Evolutionary conservation across 2,888 invertebrate genomes (phyloP), one percentile per base, ranked within the genome.

Genomic region (Cataglyphis rosenhaueri): DNA sequence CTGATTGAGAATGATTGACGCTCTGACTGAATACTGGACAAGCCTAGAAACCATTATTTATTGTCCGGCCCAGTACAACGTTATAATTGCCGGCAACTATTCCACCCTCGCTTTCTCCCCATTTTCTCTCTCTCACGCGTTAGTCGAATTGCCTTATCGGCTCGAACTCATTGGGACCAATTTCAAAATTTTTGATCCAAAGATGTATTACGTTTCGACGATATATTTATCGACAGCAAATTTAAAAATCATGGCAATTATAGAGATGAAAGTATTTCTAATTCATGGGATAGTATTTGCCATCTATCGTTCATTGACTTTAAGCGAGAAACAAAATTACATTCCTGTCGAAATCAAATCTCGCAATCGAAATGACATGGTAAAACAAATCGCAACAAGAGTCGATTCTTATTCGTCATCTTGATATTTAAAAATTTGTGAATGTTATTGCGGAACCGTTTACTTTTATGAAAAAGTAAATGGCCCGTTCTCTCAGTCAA

Each of bases 1-100:
- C 92, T 94, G 94, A 94, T 94, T 92, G 93, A 93, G 91, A 90
- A 92, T 94, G 94, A 94, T 93, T 93, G 93, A 94, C 93, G 93
- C 92, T 93, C 92, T 91, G 89, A 91, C 92, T 91, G 92, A 93
- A 93, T 93, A 92, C 92, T 90, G 91, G 91, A 91, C 92, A 89
- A 93, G 90, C 92, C 91, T 90, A 89, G 91, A 92, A 91, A 91
- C 93, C 92, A 93, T 94, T 93, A 93, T 94, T 93, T 93, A 93
- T 92, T 89, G 90, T 91, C 87, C 87, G 88, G 88, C 84, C 90
- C 90, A 89, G 89, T 90, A 89, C 91, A 92, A 91, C 91, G 92
- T 92, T 93, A 92, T 92, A 93, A 93, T 93, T 92, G 92, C 92
- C 89, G 88, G 87, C 91, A 88, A 91, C 91, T 90, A 91, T 92